phyloP scores from a whole-genome alignment of 2,113 vertebrate species.

The Rostratula benghalensis region DNA sequence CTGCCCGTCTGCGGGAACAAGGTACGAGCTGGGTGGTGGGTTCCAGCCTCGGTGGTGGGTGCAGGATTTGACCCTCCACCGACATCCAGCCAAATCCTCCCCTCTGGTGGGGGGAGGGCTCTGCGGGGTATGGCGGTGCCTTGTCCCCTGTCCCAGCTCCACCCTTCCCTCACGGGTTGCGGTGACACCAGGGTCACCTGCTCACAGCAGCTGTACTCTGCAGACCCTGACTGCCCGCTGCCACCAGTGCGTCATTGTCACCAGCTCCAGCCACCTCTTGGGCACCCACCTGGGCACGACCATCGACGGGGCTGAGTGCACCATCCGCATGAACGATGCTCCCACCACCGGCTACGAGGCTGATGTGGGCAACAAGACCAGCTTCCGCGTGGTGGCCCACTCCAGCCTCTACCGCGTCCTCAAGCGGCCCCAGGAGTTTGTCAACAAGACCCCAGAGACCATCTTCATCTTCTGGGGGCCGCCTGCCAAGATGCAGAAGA shows the following conservation, averaged over 20 bases:
- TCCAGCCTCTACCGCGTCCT: conserved; percentile 92
- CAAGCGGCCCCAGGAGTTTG: conserved; percentile 85
- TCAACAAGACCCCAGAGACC: conserved; percentile 81
- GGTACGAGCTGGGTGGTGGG: conserved; percentile 65
- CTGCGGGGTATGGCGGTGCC: accelerated
- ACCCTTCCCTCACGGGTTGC: not conserved
- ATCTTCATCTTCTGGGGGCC: conserved; percentile 95
- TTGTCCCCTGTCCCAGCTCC: not conserved
- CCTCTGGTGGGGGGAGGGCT: not conserved
- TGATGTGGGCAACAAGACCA: conserved; percentile 90
- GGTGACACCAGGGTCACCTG: not conserved
- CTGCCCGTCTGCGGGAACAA: conserved; percentile 87
- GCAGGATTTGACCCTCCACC: not conserved
- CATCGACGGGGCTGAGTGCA: conserved; percentile 88
- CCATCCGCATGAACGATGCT: conserved; percentile 96
- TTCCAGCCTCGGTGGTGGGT: accelerated
- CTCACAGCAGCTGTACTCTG: not conserved
- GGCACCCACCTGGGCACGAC: conserved; percentile 80
- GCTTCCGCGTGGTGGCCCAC: conserved; percentile 91
- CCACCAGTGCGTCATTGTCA: conserved; percentile 87
- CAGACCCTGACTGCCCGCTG: conserved; percentile 88
- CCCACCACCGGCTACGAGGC: conserved; percentile 84
- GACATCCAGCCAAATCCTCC: not conserved
- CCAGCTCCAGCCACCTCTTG: conserved; percentile 95
- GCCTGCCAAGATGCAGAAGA: conserved; percentile 85